phyloP scores from a whole-genome alignment of 37 sponge, comb jelly and placozoan genomes.

The Spongia lamella region DNA sequence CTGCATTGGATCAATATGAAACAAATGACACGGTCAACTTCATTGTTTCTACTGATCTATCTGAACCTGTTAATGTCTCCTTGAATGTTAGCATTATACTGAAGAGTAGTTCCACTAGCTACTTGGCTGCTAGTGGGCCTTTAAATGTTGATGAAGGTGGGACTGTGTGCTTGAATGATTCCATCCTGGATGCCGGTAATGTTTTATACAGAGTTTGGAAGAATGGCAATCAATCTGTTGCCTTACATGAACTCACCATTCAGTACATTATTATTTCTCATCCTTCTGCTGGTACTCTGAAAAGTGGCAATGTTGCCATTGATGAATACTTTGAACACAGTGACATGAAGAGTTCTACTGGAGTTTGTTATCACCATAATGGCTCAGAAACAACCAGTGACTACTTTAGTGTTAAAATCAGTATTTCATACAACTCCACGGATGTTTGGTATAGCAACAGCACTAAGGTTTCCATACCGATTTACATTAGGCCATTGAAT shows the following conservation, averaged over 20 bases:
- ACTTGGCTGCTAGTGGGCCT: conserved; percentile 20
- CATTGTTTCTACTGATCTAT: neutral
- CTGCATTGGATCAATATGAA: conserved; percentile 49
- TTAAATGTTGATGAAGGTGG: conserved; percentile 36
- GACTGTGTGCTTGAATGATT: conserved; percentile 25
- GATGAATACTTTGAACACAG: conserved; percentile 18
- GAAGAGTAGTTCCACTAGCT: conserved; percentile 3
- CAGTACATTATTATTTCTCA: neutral
- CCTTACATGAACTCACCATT: neutral
- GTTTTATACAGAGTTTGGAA: conserved; percentile 54
- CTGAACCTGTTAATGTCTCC: neutral
- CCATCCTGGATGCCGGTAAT: conserved; percentile 69
- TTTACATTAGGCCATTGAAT: conserved; percentile 28
- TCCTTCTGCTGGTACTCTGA: conserved; percentile 13
- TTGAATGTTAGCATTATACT: conserved; percentile 36
- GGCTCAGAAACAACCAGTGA: conserved; percentile 27
- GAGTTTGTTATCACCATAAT: conserved; percentile 48
- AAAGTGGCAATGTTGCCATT: neutral
- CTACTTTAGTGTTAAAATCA: conserved; percentile 8
- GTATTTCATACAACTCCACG: neutral
- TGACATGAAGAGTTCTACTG: neutral
- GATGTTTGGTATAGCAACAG: neutral
- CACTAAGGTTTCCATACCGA: neutral
- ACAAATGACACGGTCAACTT: conserved; percentile 24
- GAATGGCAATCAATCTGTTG: neutral